These are phyloP conservation scores for Cybosia mesomella DNA, from an alignment of 2,888 invertebrate genomes.

Conservation along the genomic window DNA sequence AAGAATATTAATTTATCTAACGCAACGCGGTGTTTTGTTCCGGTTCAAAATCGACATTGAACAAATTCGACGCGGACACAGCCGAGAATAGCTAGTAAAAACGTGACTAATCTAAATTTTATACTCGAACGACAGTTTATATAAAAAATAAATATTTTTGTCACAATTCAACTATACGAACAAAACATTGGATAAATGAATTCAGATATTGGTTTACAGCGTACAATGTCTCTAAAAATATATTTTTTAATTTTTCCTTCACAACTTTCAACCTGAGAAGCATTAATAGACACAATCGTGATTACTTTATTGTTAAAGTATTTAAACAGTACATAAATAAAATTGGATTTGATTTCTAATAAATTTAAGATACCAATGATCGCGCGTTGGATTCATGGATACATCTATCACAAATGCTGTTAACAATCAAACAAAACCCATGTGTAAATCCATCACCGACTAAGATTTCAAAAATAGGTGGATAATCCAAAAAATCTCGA, in stretches of 20 bases:
- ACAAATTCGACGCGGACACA: slow-evolving; percentile 63
- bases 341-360: neutral
- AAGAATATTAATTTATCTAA: slow-evolving; percentile 54
- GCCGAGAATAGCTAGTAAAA: slow-evolving; percentile 59
- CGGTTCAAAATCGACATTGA: slow-evolving; percentile 66
- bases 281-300: neutral
- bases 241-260: neutral
- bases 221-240: neutral
- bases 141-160: slow-evolving; percentile 54
- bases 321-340: neutral
- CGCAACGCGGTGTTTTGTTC: slow-evolving; percentile 63
- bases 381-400: neutral
- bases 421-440: slow-evolving; percentile 30
- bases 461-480: slow-evolving; percentile 29
- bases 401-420: slow-evolving; percentile 25
- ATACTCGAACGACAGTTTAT: slow-evolving; percentile 56
- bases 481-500: slow-evolving; percentile 25
- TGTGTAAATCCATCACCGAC: no score
- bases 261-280: neutral
- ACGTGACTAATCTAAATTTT: slow-evolving; percentile 63
- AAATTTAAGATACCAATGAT: neutral
- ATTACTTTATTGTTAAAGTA: neutral
- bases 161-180: slow-evolving; percentile 28
- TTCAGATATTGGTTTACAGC: neutral
- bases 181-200: slow-evolving; percentile 27